phyloP scores from a whole-genome alignment of 2,888 invertebrate genomes.

The Drosophila borealis region DNA sequence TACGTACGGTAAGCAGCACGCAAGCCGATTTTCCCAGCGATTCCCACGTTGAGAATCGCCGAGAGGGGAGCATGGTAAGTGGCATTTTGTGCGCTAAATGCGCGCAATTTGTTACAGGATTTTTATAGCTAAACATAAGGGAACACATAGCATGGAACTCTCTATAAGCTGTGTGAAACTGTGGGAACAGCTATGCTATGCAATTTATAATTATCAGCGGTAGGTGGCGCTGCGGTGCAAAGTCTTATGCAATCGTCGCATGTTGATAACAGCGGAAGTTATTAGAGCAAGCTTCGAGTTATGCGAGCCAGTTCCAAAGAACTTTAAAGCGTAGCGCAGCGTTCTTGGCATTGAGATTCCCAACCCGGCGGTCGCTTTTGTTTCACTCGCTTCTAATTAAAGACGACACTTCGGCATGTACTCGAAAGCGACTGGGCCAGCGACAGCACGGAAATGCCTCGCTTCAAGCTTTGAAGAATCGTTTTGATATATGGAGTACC shows the following conservation, averaged over 20 bases:
- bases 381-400: conserved; percentile 72
- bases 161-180: conserved; percentile 21
- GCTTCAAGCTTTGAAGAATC: conserved; percentile 47
- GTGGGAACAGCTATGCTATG: conserved; percentile 48
- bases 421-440: conserved; percentile 26
- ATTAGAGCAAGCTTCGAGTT: conserved; percentile 63
- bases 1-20: conserved; percentile 43
- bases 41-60: conserved; percentile 51
- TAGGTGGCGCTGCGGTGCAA: conserved; percentile 65
- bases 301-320: conserved; percentile 67
- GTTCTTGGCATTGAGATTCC: conserved; percentile 51
- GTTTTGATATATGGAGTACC: conserved; percentile 48
- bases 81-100: conserved; percentile 79
- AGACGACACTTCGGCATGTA: conserved; percentile 80
- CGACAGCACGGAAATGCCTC: conserved; percentile 70
- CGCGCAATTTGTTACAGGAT: conserved; percentile 76
- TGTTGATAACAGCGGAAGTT: conserved; percentile 71
- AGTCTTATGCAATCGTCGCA: conserved; percentile 55
- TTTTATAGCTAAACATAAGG: conserved; percentile 30
- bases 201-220: conserved; percentile 71
- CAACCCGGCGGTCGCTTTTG: conserved; percentile 52
- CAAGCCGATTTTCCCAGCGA: conserved; percentile 37
- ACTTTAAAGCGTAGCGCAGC: conserved; percentile 47
- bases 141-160: conserved; percentile 1
- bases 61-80: conserved; percentile 44